Conservation (phyloP, 1,140 invertebrate species). For the Lucilia cuprina region DNA sequence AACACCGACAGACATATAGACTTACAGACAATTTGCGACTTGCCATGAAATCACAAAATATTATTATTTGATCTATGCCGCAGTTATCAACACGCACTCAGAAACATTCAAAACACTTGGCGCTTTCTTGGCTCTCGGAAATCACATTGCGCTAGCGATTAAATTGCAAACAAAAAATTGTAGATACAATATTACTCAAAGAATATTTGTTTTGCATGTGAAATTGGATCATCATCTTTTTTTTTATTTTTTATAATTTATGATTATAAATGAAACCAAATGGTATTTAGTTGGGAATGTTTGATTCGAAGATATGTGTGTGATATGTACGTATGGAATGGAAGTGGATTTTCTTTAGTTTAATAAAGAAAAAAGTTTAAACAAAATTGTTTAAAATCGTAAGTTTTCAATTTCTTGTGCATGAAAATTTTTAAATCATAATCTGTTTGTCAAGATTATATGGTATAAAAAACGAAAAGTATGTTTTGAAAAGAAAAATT, state of each 20-base stretch:
- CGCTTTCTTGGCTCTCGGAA: constrained; percentile 27
- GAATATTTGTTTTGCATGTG: constrained; percentile 10
- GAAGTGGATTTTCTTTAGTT: too few relatives aligned
- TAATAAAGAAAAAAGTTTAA: too few relatives aligned
- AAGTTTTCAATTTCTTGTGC: too few relatives aligned
- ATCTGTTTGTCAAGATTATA: too few relatives aligned
- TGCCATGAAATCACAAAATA: constrained; percentile 56
- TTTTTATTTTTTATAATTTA: constrained; percentile 19
- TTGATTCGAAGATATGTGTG: neutral
- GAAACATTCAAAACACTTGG: constrained; percentile 1
- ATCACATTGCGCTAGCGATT: neutral
- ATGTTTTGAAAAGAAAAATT: too few relatives aligned
- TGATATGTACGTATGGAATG: neutral
- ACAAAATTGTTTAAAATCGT: too few relatives aligned
- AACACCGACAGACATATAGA: constrained; percentile 29
- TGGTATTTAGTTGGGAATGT: constrained; percentile 39
- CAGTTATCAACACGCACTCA: constrained; percentile 35
- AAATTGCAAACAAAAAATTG: neutral
- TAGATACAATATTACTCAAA: neutral
- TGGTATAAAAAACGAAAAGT: too few relatives aligned
- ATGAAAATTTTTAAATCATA: too few relatives aligned
- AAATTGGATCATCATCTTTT: constrained; percentile 27
- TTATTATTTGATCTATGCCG: constrained; percentile 59
- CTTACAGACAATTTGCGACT: constrained; percentile 56
- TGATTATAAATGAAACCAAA: constrained; percentile 57